phyloP scores from a whole-genome alignment of 2,888 invertebrate species.

The Parascotia fuliginaria region DNA sequence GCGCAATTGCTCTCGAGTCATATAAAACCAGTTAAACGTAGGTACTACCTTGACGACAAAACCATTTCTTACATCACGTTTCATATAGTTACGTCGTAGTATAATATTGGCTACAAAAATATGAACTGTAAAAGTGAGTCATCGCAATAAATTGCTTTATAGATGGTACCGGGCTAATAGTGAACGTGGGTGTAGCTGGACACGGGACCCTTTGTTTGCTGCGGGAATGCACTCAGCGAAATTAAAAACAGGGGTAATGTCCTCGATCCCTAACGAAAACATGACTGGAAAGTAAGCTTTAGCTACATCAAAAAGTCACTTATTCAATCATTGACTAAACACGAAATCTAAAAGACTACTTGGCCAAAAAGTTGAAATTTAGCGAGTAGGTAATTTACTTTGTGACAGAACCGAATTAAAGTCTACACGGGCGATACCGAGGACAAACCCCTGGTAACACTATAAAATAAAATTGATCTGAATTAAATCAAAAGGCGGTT shows the following conservation, averaged over 20 bases:
- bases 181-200: constrained; percentile 74
- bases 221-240: constrained; percentile 80
- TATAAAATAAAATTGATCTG: constrained; percentile 17
- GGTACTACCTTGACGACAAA: constrained; percentile 52
- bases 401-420: too few relatives aligned
- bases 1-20: constrained; percentile 52
- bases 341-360: too few relatives aligned
- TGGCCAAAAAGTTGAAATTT: too few relatives aligned
- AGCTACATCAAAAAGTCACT: too few relatives aligned
- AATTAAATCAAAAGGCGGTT: constrained; percentile 17
- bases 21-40: constrained; percentile 56
- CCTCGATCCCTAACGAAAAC: constrained; percentile 52
- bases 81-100: constrained; percentile 49
- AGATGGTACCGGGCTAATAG: constrained; percentile 57
- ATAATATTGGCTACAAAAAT: constrained; percentile 56
- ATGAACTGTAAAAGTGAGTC: constrained; percentile 70
- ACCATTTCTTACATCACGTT: constrained; percentile 58
- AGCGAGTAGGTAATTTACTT: too few relatives aligned
- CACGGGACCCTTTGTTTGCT: constrained; percentile 80
- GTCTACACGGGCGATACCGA: too few relatives aligned
- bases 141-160: constrained; percentile 75
- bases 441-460: too few relatives aligned
- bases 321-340: too few relatives aligned
- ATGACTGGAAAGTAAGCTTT: constrained; percentile 23
- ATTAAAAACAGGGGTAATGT: constrained; percentile 73